Evolutionary conservation across 2,797 vertebrate genomes (phyloP).

Genomic region (Cetoscarus ocellatus): DNA sequence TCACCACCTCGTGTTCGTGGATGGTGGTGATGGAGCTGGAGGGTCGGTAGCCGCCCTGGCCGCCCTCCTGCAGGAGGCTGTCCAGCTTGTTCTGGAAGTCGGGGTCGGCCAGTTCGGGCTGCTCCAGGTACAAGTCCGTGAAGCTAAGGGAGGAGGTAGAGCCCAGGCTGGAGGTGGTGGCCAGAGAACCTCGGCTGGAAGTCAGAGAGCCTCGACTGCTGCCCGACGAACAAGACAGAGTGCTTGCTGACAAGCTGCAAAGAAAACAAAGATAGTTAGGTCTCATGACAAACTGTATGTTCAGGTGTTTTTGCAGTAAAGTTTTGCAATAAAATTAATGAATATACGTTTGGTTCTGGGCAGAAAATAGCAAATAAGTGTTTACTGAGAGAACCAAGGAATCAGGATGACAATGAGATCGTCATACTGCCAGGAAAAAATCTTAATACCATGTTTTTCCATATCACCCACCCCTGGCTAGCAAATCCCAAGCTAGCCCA

Average conservation of each 20-base stretch:
- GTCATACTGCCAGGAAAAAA: no score
- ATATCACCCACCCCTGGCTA: no score
- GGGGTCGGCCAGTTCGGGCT: slow-evolving; percentile 88
- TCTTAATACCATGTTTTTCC: no score
- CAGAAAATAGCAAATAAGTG: no score
- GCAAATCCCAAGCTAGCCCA: no score
- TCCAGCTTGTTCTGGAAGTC: slow-evolving; percentile 95
- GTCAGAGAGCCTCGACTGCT: slow-evolving; percentile 95
- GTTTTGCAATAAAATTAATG: no score
- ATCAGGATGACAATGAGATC: no score
- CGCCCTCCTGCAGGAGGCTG: slow-evolving; percentile 89
- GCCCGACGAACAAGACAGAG: slow-evolving; percentile 96
- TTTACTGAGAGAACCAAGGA: no score
- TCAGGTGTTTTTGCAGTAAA: no score
- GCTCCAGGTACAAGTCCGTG: slow-evolving; percentile 94
- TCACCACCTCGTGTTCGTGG: slow-evolving; percentile 92
- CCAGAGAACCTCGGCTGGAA: slow-evolving; percentile 94
- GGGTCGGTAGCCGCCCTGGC: slow-evolving; percentile 88
- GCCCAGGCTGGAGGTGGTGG: slow-evolving; percentile 92
- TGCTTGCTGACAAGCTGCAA: slow-evolving; percentile 93
- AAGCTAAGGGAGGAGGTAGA: slow-evolving; percentile 95
- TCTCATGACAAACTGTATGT: no score
- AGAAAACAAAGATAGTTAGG: no score
- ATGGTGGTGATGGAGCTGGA: slow-evolving; percentile 96
- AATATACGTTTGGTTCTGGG: no score